Base-by-base conservation (phyloP, 53 echinoderm and acorn worm species). In the Patiria pectinifera region DNA sequence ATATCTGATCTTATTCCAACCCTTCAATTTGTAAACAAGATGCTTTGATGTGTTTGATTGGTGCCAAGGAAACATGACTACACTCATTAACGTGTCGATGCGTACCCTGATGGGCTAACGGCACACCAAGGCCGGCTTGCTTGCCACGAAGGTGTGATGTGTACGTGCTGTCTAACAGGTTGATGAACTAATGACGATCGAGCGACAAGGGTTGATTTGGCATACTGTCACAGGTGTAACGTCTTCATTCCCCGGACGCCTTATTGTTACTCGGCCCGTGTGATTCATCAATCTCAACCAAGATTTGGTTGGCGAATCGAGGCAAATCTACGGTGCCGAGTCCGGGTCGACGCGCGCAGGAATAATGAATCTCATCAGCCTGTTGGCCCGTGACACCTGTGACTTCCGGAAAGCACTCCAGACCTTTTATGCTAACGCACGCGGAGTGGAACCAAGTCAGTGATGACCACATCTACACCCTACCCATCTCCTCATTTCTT, bases 381-480 rank as follows among this genome's bases (percentile, higher is more conserved):
- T 19, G 61, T 21, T 88, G 78, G 88, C 88, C 88, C 88, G 45
- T 88, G 61, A 88, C 88, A 88, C 88, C 88, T 78, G 88, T 9
- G 88, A 49, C 78, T 88, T 78, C 78, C 88, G 26, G 60, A 88
- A 72, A 24, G 48, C 58, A 4, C 86, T 71, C 47, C 12, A 23
- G 4, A 3, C 47, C 88, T 44, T 35, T 4, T 24, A 88, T 78
- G 88, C 88, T 24, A 78, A 19, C 58, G 13, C 88, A 88, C 88
- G 62, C 8, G 18, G 61, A 88, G 71, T 61, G n/a, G 15, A 26
- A 59, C n/a, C 21, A 4, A 18, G 12, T 15, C 62, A 23, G 60
- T 49, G 22, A 74, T 6, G 4, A 35, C n/a, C 71, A 45, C 10
- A 62, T 3, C 46, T 22, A 19, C 48, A 72, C 21, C 87, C n/a